Evolutionary conservation across 1,140 invertebrate genomes (phyloP), one percentile per base, ranked within the genome.

Genomic region (Aphidius gifuensis): DNA sequence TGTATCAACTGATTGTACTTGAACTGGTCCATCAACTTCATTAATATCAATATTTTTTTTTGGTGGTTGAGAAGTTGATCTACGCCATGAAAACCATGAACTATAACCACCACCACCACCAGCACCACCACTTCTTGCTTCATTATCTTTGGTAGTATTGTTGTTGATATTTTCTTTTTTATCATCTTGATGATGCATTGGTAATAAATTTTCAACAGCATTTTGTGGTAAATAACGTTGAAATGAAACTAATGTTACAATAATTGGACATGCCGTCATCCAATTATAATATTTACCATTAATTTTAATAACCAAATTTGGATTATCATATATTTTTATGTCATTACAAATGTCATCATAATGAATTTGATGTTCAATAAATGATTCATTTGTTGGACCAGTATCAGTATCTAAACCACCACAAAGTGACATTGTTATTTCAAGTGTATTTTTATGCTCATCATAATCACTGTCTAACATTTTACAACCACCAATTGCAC

Each of bases 221-320:
- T 16, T 68, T 69, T 83, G 84, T 6, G 92, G 89, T 66, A 98
- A 81, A 60, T 90, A 87, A 69, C 92, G 87, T 72, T 94, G 87
- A 82, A 91, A 98, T 61, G 90, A 86, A 32, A 93, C 85, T 46
- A 92, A 82, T 55, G 91, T 92, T 70, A 97, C 85, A 62, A 98
- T 84, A 68, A 96, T 88, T 9, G 95, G 92, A 63, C 89, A 90
- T 62, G 94, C 95, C 48, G 89, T 87, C 58, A 87, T 79, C 94
- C 95, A 97, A 71, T 90, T 93, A 80, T 94, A 92, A 79, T 88
- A 92, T 81, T 94, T 93, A 62, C 89, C 89, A 71, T 89, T 90
- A 44, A 98, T 87, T 72, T 92, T 88, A 64, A 97, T 89, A 21
- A 97, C 90, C 58, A 98, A 84, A 74, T 92, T 90, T 23, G 92